A percentile compares a stretch with the other conserved stretches of the same genome.
Evolutionary conservation across 92 coral and sea anemone genomes (phyloP).

Genomic region (Porites cylindrica): DNA sequence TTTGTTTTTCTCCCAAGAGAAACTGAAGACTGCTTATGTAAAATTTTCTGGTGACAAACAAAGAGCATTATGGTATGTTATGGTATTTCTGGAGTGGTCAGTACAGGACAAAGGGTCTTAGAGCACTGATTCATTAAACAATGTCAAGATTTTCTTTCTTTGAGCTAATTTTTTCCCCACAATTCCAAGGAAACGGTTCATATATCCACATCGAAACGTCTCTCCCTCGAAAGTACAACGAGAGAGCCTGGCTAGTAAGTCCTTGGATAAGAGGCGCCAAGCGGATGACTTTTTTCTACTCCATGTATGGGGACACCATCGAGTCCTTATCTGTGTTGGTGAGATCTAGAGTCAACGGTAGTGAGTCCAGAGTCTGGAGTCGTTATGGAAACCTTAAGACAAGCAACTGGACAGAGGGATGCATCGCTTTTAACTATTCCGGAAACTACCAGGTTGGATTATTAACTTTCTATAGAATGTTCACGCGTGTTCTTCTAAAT

Average conservation of each 20-base stretch:
- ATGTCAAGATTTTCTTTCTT: too few species aligned
- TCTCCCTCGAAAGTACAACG: conserved; percentile 18
- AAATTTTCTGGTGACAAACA: too few species aligned
- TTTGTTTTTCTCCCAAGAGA: too few species aligned
- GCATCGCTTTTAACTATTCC: conserved; percentile 6
- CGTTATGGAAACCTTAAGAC: conserved; percentile 1
- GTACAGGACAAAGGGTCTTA: too few species aligned
- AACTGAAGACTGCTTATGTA: too few species aligned
- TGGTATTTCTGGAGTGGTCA: too few species aligned
- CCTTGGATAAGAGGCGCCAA: conserved; percentile 39
- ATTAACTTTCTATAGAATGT: too few species aligned
- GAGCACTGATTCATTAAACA: too few species aligned
- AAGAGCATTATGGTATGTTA: too few species aligned
- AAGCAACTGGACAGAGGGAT: conserved; percentile 15
- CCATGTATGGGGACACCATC: conserved; percentile 34
- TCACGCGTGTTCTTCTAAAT: too few species aligned
- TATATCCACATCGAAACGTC: conserved; percentile 41
- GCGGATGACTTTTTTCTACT: conserved; percentile 31
- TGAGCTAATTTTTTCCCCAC: not conserved
- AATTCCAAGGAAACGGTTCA: not conserved
- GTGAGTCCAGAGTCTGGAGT: conserved; percentile 30
- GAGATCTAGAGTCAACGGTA: not conserved
- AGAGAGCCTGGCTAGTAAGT: conserved; percentile 34
- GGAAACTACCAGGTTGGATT: conserved; percentile 22
- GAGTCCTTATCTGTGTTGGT: conserved; percentile 23